These are phyloP conservation scores for Chymomyza costata DNA, from an alignment of 1,140 invertebrate species.

Conservation along the genomic window DNA sequence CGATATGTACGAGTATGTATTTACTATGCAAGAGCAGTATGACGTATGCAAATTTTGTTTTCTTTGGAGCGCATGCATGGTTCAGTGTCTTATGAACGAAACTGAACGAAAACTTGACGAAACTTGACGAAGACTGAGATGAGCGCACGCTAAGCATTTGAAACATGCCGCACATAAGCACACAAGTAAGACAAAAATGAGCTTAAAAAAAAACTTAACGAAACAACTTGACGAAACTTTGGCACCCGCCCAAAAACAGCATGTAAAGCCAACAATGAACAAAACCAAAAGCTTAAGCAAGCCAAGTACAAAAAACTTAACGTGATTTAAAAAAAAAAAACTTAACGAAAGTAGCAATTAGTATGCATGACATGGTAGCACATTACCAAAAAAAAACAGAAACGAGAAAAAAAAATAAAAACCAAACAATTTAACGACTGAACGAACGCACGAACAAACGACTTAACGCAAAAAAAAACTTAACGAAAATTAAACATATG, in stretches of 20 bases:
- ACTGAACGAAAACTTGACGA: conserved; percentile 9
- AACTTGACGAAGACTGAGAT: too few relatives aligned
- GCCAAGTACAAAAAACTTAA: conserved; percentile 7
- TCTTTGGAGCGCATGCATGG: conserved; percentile 1
- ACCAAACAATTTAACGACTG: conserved; percentile 26
- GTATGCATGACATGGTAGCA: neutral
- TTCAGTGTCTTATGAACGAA: too few relatives aligned
- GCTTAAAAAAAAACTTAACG: conserved; percentile 13
- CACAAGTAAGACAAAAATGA: too few relatives aligned
- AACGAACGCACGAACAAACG: conserved; percentile 31
- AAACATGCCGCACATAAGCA: too few relatives aligned
- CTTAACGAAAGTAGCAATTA: neutral
- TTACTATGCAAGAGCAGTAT: neutral
- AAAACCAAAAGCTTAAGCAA: neutral
- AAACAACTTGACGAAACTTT: conserved; percentile 1
- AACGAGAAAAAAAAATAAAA: conserved; percentile 9
- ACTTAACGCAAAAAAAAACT: conserved; percentile 20
- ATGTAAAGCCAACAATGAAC: conserved; percentile 9
- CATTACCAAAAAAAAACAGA: conserved; percentile 16
- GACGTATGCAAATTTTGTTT: conserved; percentile 15
- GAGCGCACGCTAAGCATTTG: too few relatives aligned
- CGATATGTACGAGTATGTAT: conserved; percentile 6
- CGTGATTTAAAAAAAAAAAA: neutral
- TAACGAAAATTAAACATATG: conserved; percentile 30
- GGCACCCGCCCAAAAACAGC: conserved; percentile 1